Evolutionary conservation across 2,797 vertebrate species (phyloP), one percentile per base, ranked within the genome.

Genomic region (Cossypha caffra): DNA sequence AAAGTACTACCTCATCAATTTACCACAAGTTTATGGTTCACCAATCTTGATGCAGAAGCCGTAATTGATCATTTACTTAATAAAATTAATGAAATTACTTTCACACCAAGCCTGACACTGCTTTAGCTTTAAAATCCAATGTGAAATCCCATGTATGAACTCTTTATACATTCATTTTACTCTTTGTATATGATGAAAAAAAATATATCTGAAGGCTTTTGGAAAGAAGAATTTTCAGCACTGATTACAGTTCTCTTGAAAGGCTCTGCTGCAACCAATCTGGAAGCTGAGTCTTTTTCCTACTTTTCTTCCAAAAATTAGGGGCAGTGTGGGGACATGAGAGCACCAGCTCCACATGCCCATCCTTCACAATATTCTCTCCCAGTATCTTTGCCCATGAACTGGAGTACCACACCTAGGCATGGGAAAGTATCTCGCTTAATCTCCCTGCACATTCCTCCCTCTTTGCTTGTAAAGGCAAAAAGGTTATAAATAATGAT

Each of bases 111-210:
- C 9, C 62, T 88, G n/a, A 37, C 13, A 66, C n/a, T 74, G 33
- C 6, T 84, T 69, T 66, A 64, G 10, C 21, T 88, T 93, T 90
- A 93, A 89, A 92, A 91, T 72, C 15, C 29, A 63, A 40, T 76
- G 43, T 2, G 1, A 68, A 90, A 63, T 10, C 21, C 33, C 37
- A 71, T 13, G 55, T 66, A 52, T 23, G n/a, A 86, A 50, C 8
- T 73, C 10, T 33, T 77, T 69, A 52, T 51, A 33, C 15, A 43
- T 76, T 85, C 1, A 42, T 81, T 93, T 88, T 38, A 26, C 52
- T 89, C 51, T 51, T 62, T 3, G 1, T 14, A 37, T 59, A 63
- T 42, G 25, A 57, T 35, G 14, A 55, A 54, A 79, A 68, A 72
- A 67, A 11, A 15, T 3, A 12, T 55, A 9, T 43, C 9, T 47